Base-by-base conservation (phyloP, 2,888 invertebrate genomes). In the Vesta saturnalis region DNA sequence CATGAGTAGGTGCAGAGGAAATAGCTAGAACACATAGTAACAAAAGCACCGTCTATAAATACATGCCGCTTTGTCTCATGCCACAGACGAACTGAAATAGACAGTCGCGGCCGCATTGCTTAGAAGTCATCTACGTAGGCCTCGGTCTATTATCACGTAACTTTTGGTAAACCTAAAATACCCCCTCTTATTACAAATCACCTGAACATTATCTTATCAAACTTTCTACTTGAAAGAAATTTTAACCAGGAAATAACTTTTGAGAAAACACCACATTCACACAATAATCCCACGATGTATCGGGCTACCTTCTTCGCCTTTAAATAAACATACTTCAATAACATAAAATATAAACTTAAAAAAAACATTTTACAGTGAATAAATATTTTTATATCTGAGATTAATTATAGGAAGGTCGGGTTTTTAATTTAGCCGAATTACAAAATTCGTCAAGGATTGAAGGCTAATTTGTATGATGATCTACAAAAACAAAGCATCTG, bases 51-150 rank as follows among this genome's bases (percentile, higher is more conserved):
- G 60, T 70, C 74, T 75, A 75, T 75, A 75, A 75, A 75, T 75
- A 75, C 72, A 68, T 74, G 69, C 66, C 70, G 73, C 74, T 74
- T 74, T 75, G 75, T 75, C 75, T 75, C 67, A 57, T 71, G 70
- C 68, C 67, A 72, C 67, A 73, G 74, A 73, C 75, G 68, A 70
- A 71, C 75, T 75, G 71, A 75, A 75, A 75, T 75, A 75, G 75
- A 75, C 70, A 74, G 73, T 73, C 65, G 68, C 74, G 74, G 70
- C 74, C 75, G 75, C 75, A 74, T 75, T 75, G 75, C 75, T 75
- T 70, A 70, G 74, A 74, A 74, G 75, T 75, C 75, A 74, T 73
- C 74, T 70, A 64, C 73, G 73, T 71, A 66, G n/a, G 69, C 69
- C 69, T 69, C 69, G 64, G 67, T 70, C 71, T 74, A 73, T 73